Base-by-base conservation (phyloP, 1,140 invertebrate species). In the Ladona fulva region DNA sequence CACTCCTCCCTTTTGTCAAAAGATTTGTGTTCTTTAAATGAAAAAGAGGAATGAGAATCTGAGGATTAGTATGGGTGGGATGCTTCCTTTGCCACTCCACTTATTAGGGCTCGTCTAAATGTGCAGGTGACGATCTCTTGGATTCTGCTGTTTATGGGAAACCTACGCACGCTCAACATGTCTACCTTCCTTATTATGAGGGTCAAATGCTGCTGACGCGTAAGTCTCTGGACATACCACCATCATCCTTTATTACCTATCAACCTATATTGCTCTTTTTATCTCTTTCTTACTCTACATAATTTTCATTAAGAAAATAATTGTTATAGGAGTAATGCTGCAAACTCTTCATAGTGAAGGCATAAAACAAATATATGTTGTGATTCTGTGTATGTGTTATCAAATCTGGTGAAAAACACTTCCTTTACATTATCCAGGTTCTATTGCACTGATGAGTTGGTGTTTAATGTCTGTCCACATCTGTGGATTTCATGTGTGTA, bases 101-200 rank as follows among this genome's bases (percentile, higher is more conserved):
- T 76, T 76, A 76, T 76, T 29, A 76, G 75, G 75, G 75, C 75
- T 76, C 66, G 73, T 78, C 44, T 78, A 78, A 29, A 75, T 79
- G 78, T 77, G 37, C 80, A 86, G 90, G 89, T 85, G 90, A 91
- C 85, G 90, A 91, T 86, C 89, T 90, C 85, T 86, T 90, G 85
- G 88, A 89, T 83, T 89, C 90, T 82, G 88, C 89, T 81, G 87
- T 87, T 84, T 90, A 90, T 84, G 89, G 89, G 83, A 87, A 89
- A 85, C 91, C 91, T 80, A 86, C 91, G 84, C 90, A 92, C 86
- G 91, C 91, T 82, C 91, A 92, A 87, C 91, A 92, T 85, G 89
- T 93, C 84, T 92, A 93, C 86, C 89, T 93, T 85, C 91, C 92
- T 84, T 92, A 91, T 89, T 90, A 88, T 83, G 91, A 93, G 85